A percentile compares a stretch with the other conserved stretches of the same genome.
Conservation (phyloP, 2,888 invertebrate genomes). For the Pemphredon lugubris region DNA sequence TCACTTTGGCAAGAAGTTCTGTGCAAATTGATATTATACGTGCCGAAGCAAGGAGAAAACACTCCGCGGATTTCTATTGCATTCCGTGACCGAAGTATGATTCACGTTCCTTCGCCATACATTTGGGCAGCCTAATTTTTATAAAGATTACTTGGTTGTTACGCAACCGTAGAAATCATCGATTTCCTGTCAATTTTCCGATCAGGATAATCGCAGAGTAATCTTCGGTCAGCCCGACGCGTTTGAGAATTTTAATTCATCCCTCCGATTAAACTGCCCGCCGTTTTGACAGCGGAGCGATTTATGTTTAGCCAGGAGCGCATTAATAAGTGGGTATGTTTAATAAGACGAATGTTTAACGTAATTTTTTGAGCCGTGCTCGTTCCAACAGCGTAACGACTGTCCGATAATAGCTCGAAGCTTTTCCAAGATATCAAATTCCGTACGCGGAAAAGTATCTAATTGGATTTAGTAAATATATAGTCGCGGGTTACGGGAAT, state of each 20-base stretch:
- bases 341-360: not conserved
- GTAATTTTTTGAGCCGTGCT: no score
- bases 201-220: no score
- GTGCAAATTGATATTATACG: constrained; percentile 33
- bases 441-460: not conserved
- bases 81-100: constrained; percentile 12
- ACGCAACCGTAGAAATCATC: not conserved
- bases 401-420: not conserved
- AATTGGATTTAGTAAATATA: not conserved
- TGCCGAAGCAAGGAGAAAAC: not conserved
- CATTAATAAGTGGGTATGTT: not conserved
- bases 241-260: no score
- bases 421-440: constrained; percentile 2
- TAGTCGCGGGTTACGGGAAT: not conserved
- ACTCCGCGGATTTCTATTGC: constrained; percentile 5
- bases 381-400: no score
- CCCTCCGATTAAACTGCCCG: no score
- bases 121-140: not conserved
- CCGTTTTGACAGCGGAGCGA: no score
- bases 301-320: not conserved
- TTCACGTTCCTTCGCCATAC: constrained; percentile 11
- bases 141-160: not conserved
- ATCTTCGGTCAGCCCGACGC: no score
- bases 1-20: constrained; percentile 28
- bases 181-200: not conserved